Base-by-base conservation (phyloP, 2,888 invertebrate genomes). In the Hemistola chrysoprasaria region DNA sequence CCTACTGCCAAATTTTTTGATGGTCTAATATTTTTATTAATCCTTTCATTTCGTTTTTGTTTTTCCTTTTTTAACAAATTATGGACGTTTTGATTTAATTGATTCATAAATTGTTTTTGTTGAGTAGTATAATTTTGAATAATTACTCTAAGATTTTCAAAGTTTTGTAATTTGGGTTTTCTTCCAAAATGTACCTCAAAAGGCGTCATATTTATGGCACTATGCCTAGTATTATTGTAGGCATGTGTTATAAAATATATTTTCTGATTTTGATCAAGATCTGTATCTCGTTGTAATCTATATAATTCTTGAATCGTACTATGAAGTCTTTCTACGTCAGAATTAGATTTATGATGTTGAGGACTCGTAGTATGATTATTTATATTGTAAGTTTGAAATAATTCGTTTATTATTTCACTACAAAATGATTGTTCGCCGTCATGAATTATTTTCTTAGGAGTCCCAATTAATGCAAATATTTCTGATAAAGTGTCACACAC, bases 311-410 rank as follows among this genome's bases (percentile, higher is more conserved):
- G 44, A 20, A 49, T 30, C 6, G 52, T 47, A 21, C 32, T 53
- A 32, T 50, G 50, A 11, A 53, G 11, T 34, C 53, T 11, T 39
- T 53, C 50, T 22, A 49, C 38, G 21, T 52, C 44, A 7, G 45
- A 40, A 35, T 51, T 47, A 4, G 42, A 47, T 42, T 51, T 51
- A 29, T 47, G 45, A 39, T 51, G 50, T 36, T 45, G 45, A 1
- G 45, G 47, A 1, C 40, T 22, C 0, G 46, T 52, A 3, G 41
- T 48, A 25, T 53, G 50, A 31, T 53, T 32, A 8, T 16, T 30
- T 8, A 44, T 52, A 34, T 40, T 31, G 30, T 47, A 50, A 0
- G 45, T 50, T 40, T 38, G 29, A 31, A 53, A 50, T 16, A 50
- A 29, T 31, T 50, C 49, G 7, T 35, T 42, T 2, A 53, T 22